Base-by-base conservation (phyloP, 1,140 invertebrate genomes). In the Rhagoletis zephyria region DNA sequence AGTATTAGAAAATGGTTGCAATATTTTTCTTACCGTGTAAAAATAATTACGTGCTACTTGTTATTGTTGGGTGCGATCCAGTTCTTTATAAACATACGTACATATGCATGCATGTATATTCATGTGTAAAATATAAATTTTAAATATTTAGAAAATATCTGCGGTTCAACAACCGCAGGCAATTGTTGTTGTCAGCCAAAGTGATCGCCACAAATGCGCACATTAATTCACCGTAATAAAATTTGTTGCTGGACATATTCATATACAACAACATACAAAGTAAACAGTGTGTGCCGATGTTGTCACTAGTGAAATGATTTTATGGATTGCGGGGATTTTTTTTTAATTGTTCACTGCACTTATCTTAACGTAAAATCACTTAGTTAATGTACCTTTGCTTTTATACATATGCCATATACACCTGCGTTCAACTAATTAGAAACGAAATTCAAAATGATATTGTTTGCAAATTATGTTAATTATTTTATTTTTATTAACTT, bases 121-220 rank as follows among this genome's bases (percentile, higher is more conserved):
- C 12, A 77, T 77, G 48, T 48, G 42, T 19, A 45, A 19, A 70
- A 45, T 70, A 40, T 30, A 30, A 30, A 30, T 30, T 30, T 45
- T 16, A 4, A 74, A 48, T 48, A 74, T 74, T 74, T 74, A 48
- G 70, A 74, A 48, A 74, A 74, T 74, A 45, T 56, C n/a, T 81
- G 74, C 48, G 74, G 74, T 81, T 59, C 74, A 81, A 56, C 16
- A 81, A 81, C 74, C 74, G 74, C 74, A 81, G 16, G 45, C 74
- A 51, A 81, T 81, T 42, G 48, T 81, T 81, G 45, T 19, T 10
- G 14, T 56, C 42, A 81, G 48, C 74, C 45, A 51, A 42, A 56
- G 19, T 51, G n/a, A 9, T 56, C 74, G 48, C 74, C 6, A 81
- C 9, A 56, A 81, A 81, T 81, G 48, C 48, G 48, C 74, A 81